Evolutionary conservation across 2,888 invertebrate genomes (phyloP), one percentile per base, ranked within the genome.

Genomic region (Polymixis lichenea): DNA sequence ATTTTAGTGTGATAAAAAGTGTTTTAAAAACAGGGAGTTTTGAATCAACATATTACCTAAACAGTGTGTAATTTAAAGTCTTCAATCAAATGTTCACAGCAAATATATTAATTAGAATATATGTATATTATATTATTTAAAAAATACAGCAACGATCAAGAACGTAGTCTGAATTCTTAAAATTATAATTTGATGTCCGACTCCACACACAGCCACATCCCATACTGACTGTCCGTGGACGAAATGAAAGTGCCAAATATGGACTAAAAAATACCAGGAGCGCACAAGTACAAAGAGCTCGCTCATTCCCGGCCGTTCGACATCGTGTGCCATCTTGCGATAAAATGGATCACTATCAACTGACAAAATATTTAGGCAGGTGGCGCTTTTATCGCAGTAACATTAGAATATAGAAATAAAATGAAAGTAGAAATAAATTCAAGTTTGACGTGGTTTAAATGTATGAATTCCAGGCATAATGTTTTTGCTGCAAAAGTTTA

Each of bases 221-320:
- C 55, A 13, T 68, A 51, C 60, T 51, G 15, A 38, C 56, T 58
- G 19, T 25, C 64, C 60, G 68, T 66, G 67, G 71, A 80, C 75
- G 75, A 87, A 88, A 91, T 86, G 92, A 94, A 94, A 93, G 94
- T 92, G 91, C 95, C 95, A 93, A 95, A 95, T 95, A 96, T 93
- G 95, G 95, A 85, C 90, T 90, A 92, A 82, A 92, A 93, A 92
- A 90, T 95, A 96, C 95, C 88, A 95, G 95, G 95, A 85, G 82
- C 75, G 78, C 93, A 96, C 88, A 77, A 62, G 74, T 56, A 78
- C 61, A 65, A 90, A 85, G 90, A 92, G 92, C 79, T 89, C 53
- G 74, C 75, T 60, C 72, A 67, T 80, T 83, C 84, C 82, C 82
- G 68, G 38, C 71, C 38, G 28, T 70, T 60, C 61, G 71, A 46